Base-by-base conservation (phyloP, 2,113 vertebrate species). In the Otus sunia region DNA sequence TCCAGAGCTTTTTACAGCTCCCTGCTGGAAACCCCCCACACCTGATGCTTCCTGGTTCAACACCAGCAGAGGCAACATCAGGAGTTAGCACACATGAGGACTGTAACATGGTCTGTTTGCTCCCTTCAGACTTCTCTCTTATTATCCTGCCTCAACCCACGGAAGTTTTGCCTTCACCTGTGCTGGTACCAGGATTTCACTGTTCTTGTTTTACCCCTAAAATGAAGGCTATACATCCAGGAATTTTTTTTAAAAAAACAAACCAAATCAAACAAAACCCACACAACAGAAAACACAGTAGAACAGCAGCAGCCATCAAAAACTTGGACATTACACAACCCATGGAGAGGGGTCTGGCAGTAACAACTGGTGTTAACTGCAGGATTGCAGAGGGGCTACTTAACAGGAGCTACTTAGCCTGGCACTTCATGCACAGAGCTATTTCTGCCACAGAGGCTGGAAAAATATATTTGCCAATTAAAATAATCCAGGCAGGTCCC, bases 381-480 rank as follows among this genome's bases (percentile, higher is more conserved):
- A 78, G 86, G 59, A 73, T 2, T 92, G 94, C 88, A 94, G 66
- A 96, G 92, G 94, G 88, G 88, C 91, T 96, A 96, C 95, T 96
- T 95, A 95, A 96, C 94, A 95, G 92, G 82, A 96, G 86, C 96
- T 96, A 93, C 96, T 96, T 93, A 94, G 86, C 83, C 95, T 96
- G 96, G 94, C 95, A 96, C 92, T 87, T 76, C 58, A 63, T 37
- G 88, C 95, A 91, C 49, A 32, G 60, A 92, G 76, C 76, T 96
- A 87, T 95, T 96, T 94, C 92, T 94, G 91, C 86, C 76, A 85
- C 86, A 94, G 88, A 92, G 0, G 0, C 69, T 94, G 91, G 94
- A 96, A 96, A 96, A 94, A 87, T 17, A 17, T 45, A 92, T 92
- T 85, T 92, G 92, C 91, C 97, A 96, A 92, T 76, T 89, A 72